Conservation (phyloP, 1,140 invertebrate genomes). For the Lepidurus apus region DNA sequence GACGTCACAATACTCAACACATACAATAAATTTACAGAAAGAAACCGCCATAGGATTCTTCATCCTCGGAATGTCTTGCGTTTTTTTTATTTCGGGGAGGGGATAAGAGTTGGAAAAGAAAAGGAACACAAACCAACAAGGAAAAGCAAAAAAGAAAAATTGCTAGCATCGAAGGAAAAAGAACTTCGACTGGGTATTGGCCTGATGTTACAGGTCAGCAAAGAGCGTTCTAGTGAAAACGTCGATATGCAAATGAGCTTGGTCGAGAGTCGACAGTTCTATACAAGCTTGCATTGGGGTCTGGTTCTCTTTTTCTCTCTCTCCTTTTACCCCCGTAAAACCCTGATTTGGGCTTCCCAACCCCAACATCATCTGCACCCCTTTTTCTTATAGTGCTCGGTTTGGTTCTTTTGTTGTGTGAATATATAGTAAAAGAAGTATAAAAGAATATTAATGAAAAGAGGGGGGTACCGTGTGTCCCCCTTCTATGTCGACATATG, state of each 20-base stretch:
- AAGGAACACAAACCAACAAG: neutral
- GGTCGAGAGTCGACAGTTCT: constrained; percentile 13
- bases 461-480: neutral
- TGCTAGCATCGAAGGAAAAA: neutral
- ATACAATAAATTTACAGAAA: too few relatives aligned
- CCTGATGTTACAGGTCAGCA: constrained; percentile 17
- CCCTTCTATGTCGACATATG: neutral
- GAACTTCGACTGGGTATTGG: neutral
- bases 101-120: neutral
- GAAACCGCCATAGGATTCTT: too few relatives aligned
- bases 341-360: neutral
- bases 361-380: constrained; percentile 1
- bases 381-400: neutral
- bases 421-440: constrained; percentile 11
- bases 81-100: neutral
- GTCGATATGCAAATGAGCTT: constrained; percentile 11
- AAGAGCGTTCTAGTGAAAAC: constrained; percentile 19
- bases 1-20: too few relatives aligned
- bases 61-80: too few relatives aligned
- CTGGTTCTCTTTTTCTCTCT: neutral
- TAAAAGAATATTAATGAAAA: neutral
- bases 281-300: neutral
- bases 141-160: neutral
- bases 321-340: neutral
- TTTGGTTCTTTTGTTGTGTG: constrained; percentile 22